Conservation (phyloP, 2,888 invertebrate genomes). For the Stegana nigrithorax region DNA sequence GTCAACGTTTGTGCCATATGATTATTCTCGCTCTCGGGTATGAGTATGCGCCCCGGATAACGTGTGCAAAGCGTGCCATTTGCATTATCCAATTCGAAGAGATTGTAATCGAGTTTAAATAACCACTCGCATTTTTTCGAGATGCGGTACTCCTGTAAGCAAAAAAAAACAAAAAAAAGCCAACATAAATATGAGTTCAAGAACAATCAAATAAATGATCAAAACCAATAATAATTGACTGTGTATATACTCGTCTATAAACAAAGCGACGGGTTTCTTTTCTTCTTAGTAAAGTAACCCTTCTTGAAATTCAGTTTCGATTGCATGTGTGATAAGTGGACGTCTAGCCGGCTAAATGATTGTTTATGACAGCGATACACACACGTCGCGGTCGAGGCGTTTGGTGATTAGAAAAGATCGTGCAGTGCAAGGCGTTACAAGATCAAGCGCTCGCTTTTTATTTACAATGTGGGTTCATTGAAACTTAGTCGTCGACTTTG, state of each 20-base stretch:
- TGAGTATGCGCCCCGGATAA: conserved; percentile 78
- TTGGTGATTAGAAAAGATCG: conserved; percentile 5
- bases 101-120: conserved; percentile 77
- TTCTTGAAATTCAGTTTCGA: no score
- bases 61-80: conserved; percentile 77
- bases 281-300: no score
- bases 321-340: no score
- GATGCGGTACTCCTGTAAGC: conserved; percentile 72
- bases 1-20: conserved; percentile 54
- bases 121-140: conserved; percentile 75
- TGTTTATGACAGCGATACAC: no score
- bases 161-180: not conserved
- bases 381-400: no score
- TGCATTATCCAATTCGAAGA: conserved; percentile 74
- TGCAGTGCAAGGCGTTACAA: not conserved
- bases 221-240: not conserved
- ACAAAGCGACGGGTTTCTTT: no score
- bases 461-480: conserved; percentile 13
- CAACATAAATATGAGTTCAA: no score
- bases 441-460: not conserved
- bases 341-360: no score
- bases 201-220: no score
- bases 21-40: conserved; percentile 73
- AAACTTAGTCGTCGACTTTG: conserved; percentile 12
- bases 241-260: not conserved